Percentiles rank a stretch among this genome's conserved stretches.
Evolutionary conservation across 1,140 invertebrate genomes (phyloP).

Genomic region (Pararge aegeria): DNA sequence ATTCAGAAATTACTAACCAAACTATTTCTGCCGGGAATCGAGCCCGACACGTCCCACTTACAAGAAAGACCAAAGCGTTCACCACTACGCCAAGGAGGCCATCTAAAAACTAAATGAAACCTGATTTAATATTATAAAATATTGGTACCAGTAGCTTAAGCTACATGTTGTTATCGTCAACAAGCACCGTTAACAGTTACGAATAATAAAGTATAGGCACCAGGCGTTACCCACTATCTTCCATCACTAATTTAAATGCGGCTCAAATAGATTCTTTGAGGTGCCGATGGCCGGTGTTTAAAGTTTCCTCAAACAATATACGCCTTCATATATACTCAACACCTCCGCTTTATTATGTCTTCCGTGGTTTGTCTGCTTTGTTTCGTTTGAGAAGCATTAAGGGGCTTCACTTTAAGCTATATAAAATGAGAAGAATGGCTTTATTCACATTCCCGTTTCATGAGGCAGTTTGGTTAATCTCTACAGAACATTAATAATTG

Average conservation of each 20-base stretch:
- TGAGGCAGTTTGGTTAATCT: too few species aligned
- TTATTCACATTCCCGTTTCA: not conserved
- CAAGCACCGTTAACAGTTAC: not conserved
- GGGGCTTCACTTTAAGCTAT: not conserved
- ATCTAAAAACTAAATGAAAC: too few species aligned
- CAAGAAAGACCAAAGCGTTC: too few species aligned
- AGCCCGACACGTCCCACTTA: too few species aligned
- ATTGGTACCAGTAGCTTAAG: too few species aligned
- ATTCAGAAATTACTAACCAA: too few species aligned
- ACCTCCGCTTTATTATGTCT: conserved; percentile 62
- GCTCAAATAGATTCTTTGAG: conserved; percentile 49
- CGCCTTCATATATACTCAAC: conserved; percentile 53
- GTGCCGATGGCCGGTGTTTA: conserved; percentile 56
- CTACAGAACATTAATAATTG: too few species aligned
- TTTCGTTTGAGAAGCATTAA: not conserved
- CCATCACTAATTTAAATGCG: conserved; percentile 38
- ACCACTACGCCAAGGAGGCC: too few species aligned
- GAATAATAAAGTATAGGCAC: not conserved
- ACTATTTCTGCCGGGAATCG: too few species aligned
- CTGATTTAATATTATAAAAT: too few species aligned
- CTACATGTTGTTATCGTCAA: too few species aligned
- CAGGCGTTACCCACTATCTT: not conserved
- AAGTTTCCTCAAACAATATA: conserved; percentile 59
- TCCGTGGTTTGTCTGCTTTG: conserved; percentile 42
- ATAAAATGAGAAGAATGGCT: not conserved